These are phyloP conservation scores for Poecilia picta DNA, from an alignment of 2,797 vertebrate species.

Conservation along the genomic window DNA sequence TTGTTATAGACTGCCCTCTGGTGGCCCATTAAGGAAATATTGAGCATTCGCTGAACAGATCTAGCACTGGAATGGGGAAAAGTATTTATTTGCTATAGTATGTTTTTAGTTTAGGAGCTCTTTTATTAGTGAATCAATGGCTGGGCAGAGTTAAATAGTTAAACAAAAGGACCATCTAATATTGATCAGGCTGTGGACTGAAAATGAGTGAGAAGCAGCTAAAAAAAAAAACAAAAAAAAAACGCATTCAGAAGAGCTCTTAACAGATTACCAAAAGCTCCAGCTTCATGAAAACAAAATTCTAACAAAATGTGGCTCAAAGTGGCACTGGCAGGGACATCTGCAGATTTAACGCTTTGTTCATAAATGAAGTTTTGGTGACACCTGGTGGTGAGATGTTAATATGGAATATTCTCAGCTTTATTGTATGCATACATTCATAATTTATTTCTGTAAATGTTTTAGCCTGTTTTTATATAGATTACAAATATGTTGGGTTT, in stretches of 20 bases:
- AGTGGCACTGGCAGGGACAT: neutral
- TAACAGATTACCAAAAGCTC: neutral
- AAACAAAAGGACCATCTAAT: neutral
- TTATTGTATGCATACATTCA: neutral
- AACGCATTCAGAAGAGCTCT: neutral
- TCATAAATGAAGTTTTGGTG: conserved; percentile 41
- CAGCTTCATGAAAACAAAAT: neutral
- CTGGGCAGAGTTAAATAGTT: too few species aligned
- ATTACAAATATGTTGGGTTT: neutral
- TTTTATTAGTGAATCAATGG: neutral
- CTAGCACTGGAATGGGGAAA: neutral
- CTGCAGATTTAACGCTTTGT: neutral
- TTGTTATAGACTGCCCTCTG: conserved; percentile 48
- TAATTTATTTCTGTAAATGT: neutral
- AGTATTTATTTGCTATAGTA: neutral
- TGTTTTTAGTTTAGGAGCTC: neutral
- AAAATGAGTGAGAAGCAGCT: neutral
- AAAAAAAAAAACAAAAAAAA: neutral
- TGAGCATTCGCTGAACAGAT: neutral
- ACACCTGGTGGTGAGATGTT: conserved; percentile 61
- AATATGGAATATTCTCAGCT: neutral
- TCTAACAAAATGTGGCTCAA: neutral
- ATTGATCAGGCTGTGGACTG: neutral
- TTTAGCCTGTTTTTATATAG: neutral
- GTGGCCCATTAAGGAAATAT: conserved; percentile 28